Base-by-base conservation (phyloP, 2,888 invertebrate genomes). In the Ganaspis brasiliensis region DNA sequence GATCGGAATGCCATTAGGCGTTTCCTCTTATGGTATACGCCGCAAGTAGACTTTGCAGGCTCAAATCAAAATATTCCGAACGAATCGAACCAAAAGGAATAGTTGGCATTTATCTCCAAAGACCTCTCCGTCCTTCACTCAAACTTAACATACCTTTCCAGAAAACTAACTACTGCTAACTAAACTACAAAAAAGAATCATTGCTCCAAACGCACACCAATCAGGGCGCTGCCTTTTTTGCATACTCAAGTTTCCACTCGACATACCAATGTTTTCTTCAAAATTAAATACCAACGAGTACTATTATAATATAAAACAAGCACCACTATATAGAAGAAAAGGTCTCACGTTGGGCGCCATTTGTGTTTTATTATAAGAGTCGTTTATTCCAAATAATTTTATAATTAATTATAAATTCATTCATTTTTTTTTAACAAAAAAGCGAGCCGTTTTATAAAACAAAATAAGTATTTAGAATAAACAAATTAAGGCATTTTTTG, bases 1-100 rank as follows among this genome's bases (percentile, higher is more conserved):
- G 87, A 89, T 89, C 88, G 87, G 83, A 89, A 88, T 87, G 87
- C 87, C 88, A 87, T 87, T 89, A 88, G 87, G 85, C 83, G 79
- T 80, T 83, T 84, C 77, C 84, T 86, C 82, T 83, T 83, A 83
- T 75, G 81, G 82, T 67, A 67, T 67, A 74, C 73, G 78, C 79
- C 76, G 78, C 82, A 79, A 81, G 79, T 81, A 79, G 63, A 74
- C 67, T 45, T 40, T 21, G 31, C 59, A 75, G 71, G 49, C 75
- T 75, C 71, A 71, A 75, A 75, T 71, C 70, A 76, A 70, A 61
- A 61, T 35, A 71, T 72, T 59, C 52, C 63, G 40, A 61, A 52
- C 49, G 61, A 75, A 72, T 59, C 61, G 49, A 75, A 52, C 59
- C 61, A 73, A 73, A 61, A 59, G n/a, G 24, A 67, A 67, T 67